phyloP scores from a whole-genome alignment of 1,140 invertebrate species.

The Eupristina koningsbergeri region DNA sequence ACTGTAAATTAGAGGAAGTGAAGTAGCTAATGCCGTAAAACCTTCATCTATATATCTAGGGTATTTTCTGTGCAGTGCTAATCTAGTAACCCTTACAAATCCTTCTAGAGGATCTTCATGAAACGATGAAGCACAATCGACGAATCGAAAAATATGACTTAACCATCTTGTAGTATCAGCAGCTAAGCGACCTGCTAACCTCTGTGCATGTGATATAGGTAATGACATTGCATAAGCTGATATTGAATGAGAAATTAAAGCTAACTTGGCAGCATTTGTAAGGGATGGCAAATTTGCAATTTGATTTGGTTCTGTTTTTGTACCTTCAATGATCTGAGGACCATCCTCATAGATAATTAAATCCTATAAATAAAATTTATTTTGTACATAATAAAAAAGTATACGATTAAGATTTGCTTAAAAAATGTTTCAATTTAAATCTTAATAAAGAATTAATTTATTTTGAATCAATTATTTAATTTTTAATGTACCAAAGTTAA shows the following conservation, averaged over 20 bases:
- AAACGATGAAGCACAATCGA: slow-evolving; percentile 82
- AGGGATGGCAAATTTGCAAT: slow-evolving; percentile 72
- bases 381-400: slow-evolving; percentile 6
- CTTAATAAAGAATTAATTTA: no score
- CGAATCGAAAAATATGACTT: slow-evolving; percentile 82
- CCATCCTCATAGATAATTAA: slow-evolving; percentile 72
- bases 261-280: slow-evolving; percentile 78
- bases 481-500: slow-evolving; percentile 17
- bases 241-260: slow-evolving; percentile 83
- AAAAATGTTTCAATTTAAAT: no score
- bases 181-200: slow-evolving; percentile 80
- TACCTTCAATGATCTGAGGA: slow-evolving; percentile 64
- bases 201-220: slow-evolving; percentile 80
- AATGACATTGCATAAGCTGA: slow-evolving; percentile 82
- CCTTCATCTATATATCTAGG: slow-evolving; percentile 87
- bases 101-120: slow-evolving; percentile 87
- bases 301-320: slow-evolving; percentile 60
- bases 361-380: slow-evolving; percentile 63
- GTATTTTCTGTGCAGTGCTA: slow-evolving; percentile 86
- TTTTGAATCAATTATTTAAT: no score
- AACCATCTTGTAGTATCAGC: slow-evolving; percentile 86
- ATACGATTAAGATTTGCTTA: neutral
- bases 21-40: slow-evolving; percentile 81
- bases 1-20: slow-evolving; percentile 87
- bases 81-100: slow-evolving; percentile 82